Percentiles rank a stretch among this genome's conserved stretches.
Conservation (phyloP, 92 coral and sea anemone genomes). For the Porites divaricata region DNA sequence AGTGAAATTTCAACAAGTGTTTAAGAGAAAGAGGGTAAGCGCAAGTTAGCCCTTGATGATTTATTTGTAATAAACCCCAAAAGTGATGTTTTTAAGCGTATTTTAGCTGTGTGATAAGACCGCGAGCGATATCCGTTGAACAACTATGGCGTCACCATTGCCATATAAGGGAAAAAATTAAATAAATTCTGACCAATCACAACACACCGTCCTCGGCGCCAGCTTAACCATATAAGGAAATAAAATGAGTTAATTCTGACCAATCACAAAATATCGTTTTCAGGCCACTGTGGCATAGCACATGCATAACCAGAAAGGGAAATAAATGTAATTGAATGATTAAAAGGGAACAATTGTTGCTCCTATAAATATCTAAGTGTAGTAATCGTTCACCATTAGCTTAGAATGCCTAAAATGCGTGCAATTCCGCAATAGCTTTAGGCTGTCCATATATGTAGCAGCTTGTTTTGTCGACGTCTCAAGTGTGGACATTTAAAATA, state of each 20-base stretch:
- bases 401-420: too few species aligned
- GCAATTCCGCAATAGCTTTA: too few species aligned
- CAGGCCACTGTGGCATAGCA: not conserved
- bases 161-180: not conserved
- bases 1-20: not conserved
- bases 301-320: not conserved
- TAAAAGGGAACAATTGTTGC: too few species aligned
- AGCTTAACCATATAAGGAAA: not conserved
- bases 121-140: not conserved
- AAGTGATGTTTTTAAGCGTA: not conserved
- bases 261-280: not conserved
- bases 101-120: not conserved
- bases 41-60: not conserved
- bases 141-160: not conserved
- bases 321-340: too few species aligned
- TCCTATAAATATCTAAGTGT: too few species aligned
- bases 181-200: not conserved
- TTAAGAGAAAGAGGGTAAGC: slow-evolving; percentile 3
- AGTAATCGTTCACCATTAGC: too few species aligned
- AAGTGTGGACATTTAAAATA: too few species aligned
- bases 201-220: not conserved
- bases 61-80: not conserved
- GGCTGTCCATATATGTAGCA: too few species aligned
- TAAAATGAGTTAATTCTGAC: not conserved
- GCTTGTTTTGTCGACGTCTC: too few species aligned